Evolutionary conservation across 1,140 invertebrate species (phyloP), one percentile per base, ranked within the genome.

Genomic region (Lasaia peninsularis): DNA sequence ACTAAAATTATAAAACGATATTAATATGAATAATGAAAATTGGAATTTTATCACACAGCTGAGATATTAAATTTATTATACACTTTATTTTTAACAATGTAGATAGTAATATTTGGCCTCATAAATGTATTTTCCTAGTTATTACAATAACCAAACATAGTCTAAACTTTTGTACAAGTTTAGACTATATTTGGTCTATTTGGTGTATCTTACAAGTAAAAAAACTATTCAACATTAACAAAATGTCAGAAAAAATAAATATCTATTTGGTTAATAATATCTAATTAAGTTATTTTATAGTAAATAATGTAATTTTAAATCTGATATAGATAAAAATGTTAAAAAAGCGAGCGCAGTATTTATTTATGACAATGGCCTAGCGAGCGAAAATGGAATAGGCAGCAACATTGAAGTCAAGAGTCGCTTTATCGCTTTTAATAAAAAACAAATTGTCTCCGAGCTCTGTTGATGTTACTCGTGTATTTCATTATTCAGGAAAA

Each of bases 401-500:
- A 48, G 53, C 37, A 56, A 20, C 53, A 48, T 56, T 48, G 31
- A 56, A 56, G 53, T 56, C 53, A 31, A 56, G 53, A 44, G 37
- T 24, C 37, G 37, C 37, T 63, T 58, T 58, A 55, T 60, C 52
- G 61, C 56, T 51, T 63, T 55, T 63, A 63, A 63, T 58, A 63
- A 63, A 63, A 63, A 63, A 58, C 21, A 58, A 58, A 58, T 54
- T 58, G 50, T 58, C 34, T 34, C 44, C 35, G 49, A 20, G 18
- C 35, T 57, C 33, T 55, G 37, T 28, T 40, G 53, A 55, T 28
- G 37, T 55, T 44, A 48, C 40, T 48, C 40, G 53, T 54, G 52
- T 55, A 55, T 55, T 55, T 44, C 53, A 55, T 55, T 28, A 37
- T 28, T 55, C 40, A 20, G 40, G 53, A 55, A 12, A 16, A 48